Base-by-base conservation (phyloP, 2,888 invertebrate genomes). In the Balanococcus diminutus region DNA sequence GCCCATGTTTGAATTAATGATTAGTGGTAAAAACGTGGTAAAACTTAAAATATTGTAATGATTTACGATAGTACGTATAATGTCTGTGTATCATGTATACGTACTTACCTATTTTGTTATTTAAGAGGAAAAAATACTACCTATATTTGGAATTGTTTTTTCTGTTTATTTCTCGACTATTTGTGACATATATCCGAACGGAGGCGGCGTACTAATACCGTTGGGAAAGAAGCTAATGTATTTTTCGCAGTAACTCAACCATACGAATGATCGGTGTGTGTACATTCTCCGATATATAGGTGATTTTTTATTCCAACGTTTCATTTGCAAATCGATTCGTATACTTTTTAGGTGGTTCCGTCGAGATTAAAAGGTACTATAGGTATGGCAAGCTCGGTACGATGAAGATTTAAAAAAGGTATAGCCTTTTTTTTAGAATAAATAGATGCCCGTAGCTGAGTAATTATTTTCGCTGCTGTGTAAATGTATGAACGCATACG, bases 271-370 rank as follows among this genome's bases (percentile, higher is more conserved):
- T 36, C 75, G 75, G 36, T 19, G 31, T 9, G 22, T 36, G 75
- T 36, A 67, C 67, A 67, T 67, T 67, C 67, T 67, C 28, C 28
- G 67, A 67, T 67, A 36, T 79, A n/a, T 79, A n/a, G 75, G 75
- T 79, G 75, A 79, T 79, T 79, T 79, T 79, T 79, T 79, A 79
- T 79, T 79, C 19, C 5, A 79, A 79, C 36, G 19, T 36, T 79
- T 79, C 36, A 79, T 79, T 79, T 36, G 36, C 75, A 79, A 32
- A 79, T 79, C 75, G 75, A 79, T 36, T 67, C 19, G 56, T 56
- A 22, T 28, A 67, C 28, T 67, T 25, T 67, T 67, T 67, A 67
- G 28, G 16, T 28, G 28, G 14, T 67, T 67, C 28, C 28, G 28
- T 28, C 28, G 67, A 67, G 28, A 67, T 67, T 28, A 67, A 82